These are phyloP conservation scores for Sigmodon hispidus DNA, from an alignment of 2,113 vertebrate genomes.

Conservation along the genomic window DNA sequence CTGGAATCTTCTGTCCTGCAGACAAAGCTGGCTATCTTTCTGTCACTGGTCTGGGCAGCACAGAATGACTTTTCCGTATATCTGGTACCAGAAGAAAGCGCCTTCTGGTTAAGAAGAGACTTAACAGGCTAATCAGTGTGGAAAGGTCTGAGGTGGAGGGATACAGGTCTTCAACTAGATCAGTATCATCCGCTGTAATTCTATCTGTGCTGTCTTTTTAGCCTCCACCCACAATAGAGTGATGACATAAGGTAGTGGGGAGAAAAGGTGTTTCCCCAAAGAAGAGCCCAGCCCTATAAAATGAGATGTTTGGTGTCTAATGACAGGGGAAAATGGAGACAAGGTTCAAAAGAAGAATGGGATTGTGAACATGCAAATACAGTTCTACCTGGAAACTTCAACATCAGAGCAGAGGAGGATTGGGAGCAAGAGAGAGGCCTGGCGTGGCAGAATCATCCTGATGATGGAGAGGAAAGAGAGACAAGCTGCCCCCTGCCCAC, in stretches of 20 bases:
- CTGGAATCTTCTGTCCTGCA: not conserved
- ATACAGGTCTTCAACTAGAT: not conserved
- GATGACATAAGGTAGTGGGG: not conserved
- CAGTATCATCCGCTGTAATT: not conserved
- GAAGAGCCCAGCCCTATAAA: not conserved
- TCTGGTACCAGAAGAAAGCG: not conserved
- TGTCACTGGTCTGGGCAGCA: not conserved
- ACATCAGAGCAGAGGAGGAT: not conserved
- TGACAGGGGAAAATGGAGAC: not conserved
- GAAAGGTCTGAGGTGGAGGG: not conserved
- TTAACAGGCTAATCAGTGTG: not conserved
- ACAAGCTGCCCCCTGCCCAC: not conserved
- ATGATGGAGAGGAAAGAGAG: not conserved
- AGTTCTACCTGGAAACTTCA: not conserved
- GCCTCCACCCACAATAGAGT: not conserved
- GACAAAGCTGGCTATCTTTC: not conserved
- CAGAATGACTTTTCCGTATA: not conserved
- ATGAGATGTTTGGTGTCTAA: too few relatives aligned
- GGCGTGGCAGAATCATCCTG: too few relatives aligned
- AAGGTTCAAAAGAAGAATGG: not conserved
- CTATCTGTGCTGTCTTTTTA: not conserved
- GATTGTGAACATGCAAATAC: not conserved
- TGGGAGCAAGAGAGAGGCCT: not conserved
- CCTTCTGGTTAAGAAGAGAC: not conserved
- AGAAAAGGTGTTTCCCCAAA: not conserved